phyloP scores from a whole-genome alignment of 2,113 vertebrate species.

The Cottus gobio region DNA sequence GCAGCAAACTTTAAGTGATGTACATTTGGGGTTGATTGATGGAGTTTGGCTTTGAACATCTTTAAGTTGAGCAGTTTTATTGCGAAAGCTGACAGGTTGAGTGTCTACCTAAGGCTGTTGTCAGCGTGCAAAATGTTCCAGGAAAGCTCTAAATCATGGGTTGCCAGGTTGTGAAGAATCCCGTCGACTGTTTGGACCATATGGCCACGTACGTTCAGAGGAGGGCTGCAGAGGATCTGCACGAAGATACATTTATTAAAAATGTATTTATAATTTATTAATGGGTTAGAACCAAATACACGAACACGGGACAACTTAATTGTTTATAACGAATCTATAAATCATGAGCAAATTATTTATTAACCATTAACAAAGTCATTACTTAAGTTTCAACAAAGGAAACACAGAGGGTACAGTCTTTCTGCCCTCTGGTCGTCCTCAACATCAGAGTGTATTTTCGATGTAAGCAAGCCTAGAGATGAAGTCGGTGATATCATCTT shows the following conservation, averaged over 20 bases:
- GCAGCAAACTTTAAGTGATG: conserved; percentile 20
- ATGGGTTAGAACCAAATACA: background rate
- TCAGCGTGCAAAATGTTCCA: background rate
- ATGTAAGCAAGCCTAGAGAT: background rate
- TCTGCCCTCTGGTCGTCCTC: background rate
- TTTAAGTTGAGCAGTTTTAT: background rate
- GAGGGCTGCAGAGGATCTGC: conserved; percentile 1
- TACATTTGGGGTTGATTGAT: background rate
- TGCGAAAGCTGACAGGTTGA: background rate
- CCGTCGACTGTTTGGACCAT: background rate
- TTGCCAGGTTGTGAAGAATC: background rate
- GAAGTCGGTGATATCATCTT: background rate
- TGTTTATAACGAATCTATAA: background rate
- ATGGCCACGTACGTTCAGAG: background rate
- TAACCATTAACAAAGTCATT: background rate
- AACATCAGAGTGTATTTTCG: too few species aligned
- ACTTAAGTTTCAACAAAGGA: background rate
- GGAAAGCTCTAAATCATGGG: background rate
- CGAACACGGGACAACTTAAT: background rate
- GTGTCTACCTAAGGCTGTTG: background rate
- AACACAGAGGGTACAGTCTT: background rate
- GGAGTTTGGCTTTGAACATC: background rate
- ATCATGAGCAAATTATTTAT: background rate
- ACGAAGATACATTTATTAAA: background rate
- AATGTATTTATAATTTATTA: background rate